Conservation (phyloP, 2,113 vertebrate species). For the Dicentrarchus labrax region DNA sequence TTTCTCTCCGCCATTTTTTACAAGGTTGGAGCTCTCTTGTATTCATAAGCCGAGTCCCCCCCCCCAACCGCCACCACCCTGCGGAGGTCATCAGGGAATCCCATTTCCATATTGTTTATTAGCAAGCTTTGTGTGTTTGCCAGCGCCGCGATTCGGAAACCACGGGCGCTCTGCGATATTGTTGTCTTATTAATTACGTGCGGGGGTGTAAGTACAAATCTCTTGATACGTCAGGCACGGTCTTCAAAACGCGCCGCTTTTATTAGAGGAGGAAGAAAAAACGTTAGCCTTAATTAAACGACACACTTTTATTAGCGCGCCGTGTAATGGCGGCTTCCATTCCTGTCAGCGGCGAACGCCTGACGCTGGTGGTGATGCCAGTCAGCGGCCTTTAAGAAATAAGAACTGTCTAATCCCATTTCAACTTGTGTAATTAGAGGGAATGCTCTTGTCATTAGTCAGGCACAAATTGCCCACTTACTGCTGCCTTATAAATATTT, state of each 20-base stretch:
- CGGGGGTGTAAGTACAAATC: constrained; percentile 65
- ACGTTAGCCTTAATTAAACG: constrained; percentile 74
- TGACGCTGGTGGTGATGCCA: constrained; percentile 49
- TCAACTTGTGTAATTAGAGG: constrained; percentile 77
- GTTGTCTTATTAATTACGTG: constrained; percentile 80
- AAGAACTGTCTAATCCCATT: constrained; percentile 71
- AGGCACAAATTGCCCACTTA: constrained; percentile 70
- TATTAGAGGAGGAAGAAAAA: constrained; percentile 51
- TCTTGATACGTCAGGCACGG: constrained; percentile 55
- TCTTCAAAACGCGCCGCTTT: constrained; percentile 50
- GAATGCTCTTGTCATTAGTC: constrained; percentile 64
- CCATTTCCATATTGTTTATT: constrained; percentile 77
- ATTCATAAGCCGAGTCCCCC: constrained; percentile 49
- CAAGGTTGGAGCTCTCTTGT: constrained; percentile 25
- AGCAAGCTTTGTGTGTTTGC: constrained; percentile 60
- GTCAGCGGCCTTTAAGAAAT: constrained; percentile 52
- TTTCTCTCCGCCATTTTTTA: constrained; percentile 25
- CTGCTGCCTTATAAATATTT: constrained; percentile 68
- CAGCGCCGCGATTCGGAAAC: constrained; percentile 19
- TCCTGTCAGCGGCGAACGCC: constrained; percentile 42
- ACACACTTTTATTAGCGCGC: constrained; percentile 67
- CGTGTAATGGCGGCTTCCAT: constrained; percentile 46
- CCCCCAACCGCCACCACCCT: constrained; percentile 9
- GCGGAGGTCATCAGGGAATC: constrained; percentile 55
- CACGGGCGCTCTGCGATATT: constrained; percentile 54